Evolutionary conservation across 2,113 vertebrate species (phyloP), one percentile per base, ranked within the genome.

Genomic region (Gymnorhina tibicen): DNA sequence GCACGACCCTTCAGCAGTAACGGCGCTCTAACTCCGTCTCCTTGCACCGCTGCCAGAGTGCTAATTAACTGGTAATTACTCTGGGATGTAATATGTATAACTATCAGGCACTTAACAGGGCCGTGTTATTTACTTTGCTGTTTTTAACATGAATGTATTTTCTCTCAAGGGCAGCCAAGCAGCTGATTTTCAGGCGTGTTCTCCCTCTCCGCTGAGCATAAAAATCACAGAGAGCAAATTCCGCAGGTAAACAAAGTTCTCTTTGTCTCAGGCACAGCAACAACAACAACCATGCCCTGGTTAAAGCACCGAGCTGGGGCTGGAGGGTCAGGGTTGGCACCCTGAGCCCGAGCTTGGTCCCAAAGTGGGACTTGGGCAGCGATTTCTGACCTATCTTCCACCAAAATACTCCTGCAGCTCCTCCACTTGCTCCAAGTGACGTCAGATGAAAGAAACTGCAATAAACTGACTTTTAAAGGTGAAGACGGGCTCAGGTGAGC

Each of bases 1-100:
- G 16, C 5, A 50, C 0, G 0, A 23, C 74, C 47, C 64, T 76
- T 26, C 30, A 60, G 58, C 26, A 76, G 32, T 13, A 81, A 73
- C 46, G 10, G 37, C 37, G 55, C 56, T 37, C 24, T 37, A 74
- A 90, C 67, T 92, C 75, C 41, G 55, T 62, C 83, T 81, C 69
- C 80, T 69, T 82, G 70, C 77, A 73, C 66, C 83, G 59, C 30
- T 77, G 75, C 76, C 26, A 79, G 88, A 78, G 95, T 96, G 92
- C 89, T 96, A 95, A 97, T 94, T 94, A 92, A 81, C 76, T 85
- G 63, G 73, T 97, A 97, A 97, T 96, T 92, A 93, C 94, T 85
- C 23, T 30, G 79, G 85, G 93, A 91, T 68, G 58, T 77, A 95
- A 92, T 75, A 83, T 28, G 77, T 95, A 63, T 91, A 96, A 97